Evolutionary conservation across 2,797 vertebrate genomes (phyloP), one percentile per base, ranked within the genome.

Genomic region (Melanogrammus aeglefinus): DNA sequence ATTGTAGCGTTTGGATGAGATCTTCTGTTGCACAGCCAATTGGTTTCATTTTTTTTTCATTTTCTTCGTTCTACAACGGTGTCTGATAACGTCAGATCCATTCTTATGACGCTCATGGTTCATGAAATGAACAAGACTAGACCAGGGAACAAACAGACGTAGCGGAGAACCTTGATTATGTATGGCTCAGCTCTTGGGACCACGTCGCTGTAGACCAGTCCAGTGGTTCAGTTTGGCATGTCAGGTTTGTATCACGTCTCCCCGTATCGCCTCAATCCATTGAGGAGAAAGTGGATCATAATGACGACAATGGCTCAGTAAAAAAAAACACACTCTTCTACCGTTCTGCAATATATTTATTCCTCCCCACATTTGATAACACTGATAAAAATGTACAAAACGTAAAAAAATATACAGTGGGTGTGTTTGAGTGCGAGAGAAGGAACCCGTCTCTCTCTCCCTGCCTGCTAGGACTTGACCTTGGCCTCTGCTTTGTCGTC

Each of bases 401-500:
- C 82, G 71, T 13, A 79, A 83, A 83, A 85, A 81, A 79, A 12
- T 66, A 29, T 31, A 21, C 57, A 79, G 72, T 73, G 51, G 18
- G 38, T 72, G 70, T 27, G 4, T 72, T 47, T 44, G 74, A 24
- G 57, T 24, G 57, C n/a, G 57, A n/a, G 57, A 1, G 57, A 0
- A n/a, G n/a, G 63, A 24, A 9, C n/a, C 4, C 27, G 63, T 69
- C 63, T 69, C 63, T 69, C 63, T 63, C 57, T 27, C 57, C 63
- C 63, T 27, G n/a, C 63, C 73, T 63, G 81, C 79, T 91, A 91
- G 0, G 80, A 81, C 35, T 57, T 1, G 6, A 63, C 74, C 13
- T 33, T 77, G 0, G 95, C 94, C 0, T 95, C 94, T 0, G 95
- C 95, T 16, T 95, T 88, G 0, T 99, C 89, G 0, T 99, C 97